Conservation (phyloP, 2,113 vertebrate genomes). For the Paramormyrops kingsleyae region DNA sequence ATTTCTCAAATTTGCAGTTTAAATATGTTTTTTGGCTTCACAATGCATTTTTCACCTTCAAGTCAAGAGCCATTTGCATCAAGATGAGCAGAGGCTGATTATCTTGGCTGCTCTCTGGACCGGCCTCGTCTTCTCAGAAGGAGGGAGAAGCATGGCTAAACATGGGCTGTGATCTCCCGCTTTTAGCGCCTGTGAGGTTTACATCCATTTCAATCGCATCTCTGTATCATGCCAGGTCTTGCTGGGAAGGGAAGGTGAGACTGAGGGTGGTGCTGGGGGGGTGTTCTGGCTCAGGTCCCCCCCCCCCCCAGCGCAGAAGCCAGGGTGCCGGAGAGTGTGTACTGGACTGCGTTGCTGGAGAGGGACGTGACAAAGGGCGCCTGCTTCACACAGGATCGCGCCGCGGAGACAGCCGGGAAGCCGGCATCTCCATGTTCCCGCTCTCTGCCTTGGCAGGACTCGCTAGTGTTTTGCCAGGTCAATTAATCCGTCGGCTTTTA, state of each 20-base stretch:
- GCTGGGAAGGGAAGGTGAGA: not conserved
- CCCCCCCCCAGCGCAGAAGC: not conserved
- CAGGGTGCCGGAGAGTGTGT: not conserved
- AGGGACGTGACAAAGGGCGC: not conserved
- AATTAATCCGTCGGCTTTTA: not conserved
- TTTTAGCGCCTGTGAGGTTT: not conserved
- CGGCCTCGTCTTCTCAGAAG: not conserved
- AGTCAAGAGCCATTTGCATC: conserved; percentile 8
- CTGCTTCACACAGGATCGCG: not conserved
- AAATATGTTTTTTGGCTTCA: conserved; percentile 18
- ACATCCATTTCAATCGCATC: not conserved
- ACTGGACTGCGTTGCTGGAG: not conserved
- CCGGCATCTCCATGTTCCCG: not conserved
- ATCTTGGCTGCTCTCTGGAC: not conserved
- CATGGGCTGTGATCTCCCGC: not conserved
- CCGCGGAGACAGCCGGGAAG: not conserved
- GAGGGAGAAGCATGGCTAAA: conserved; percentile 1
- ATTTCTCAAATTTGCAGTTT: conserved; percentile 10
- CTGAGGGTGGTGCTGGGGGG: not conserved
- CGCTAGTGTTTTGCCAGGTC: not conserved
- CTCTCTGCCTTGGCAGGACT: not conserved
- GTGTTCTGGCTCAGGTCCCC: not conserved
- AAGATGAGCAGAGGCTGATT: not conserved
- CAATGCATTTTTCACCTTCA: conserved; percentile 11
- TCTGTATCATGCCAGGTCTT: not conserved